These are phyloP conservation scores for Microtus pennsylvanicus DNA, from an alignment of 2,113 vertebrate genomes.

Conservation along the genomic window DNA sequence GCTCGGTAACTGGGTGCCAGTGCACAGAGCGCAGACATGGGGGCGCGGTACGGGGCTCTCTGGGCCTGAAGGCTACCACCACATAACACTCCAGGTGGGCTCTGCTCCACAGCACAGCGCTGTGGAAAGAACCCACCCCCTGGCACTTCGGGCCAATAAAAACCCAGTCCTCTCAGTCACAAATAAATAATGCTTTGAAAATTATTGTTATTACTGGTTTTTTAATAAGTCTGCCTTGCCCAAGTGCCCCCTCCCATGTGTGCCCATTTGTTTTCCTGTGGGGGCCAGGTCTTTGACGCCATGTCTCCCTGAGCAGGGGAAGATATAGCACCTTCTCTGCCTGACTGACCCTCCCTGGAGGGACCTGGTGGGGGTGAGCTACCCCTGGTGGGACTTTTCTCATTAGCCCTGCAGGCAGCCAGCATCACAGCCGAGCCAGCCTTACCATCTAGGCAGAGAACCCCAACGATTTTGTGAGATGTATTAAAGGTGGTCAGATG, in stretches of 20 bases:
- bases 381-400: slow-evolving; percentile 53
- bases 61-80: neutral
- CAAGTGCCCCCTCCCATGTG: neutral
- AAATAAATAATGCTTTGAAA: slow-evolving; percentile 68
- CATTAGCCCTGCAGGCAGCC: neutral
- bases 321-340: slow-evolving; percentile 62
- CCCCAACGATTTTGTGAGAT: slow-evolving; percentile 58
- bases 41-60: too few relatives aligned
- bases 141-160: slow-evolving; percentile 31
- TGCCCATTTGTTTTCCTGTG: slow-evolving; percentile 61
- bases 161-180: slow-evolving; percentile 37
- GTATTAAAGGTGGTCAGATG: slow-evolving; percentile 67
- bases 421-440: neutral
- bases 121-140: neutral
- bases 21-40: too few relatives aligned
- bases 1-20: too few relatives aligned
- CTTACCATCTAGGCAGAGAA: neutral
- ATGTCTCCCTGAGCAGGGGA: neutral
- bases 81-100: neutral
- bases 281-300: neutral
- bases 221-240: slow-evolving; percentile 26
- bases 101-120: slow-evolving; percentile 36
- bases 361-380: neutral
- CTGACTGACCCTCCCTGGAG: slow-evolving; percentile 56
- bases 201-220: slow-evolving; percentile 60